These are phyloP conservation scores for Gavialis gangeticus DNA, from an alignment of 2,113 vertebrate genomes.

Conservation along the genomic window DNA sequence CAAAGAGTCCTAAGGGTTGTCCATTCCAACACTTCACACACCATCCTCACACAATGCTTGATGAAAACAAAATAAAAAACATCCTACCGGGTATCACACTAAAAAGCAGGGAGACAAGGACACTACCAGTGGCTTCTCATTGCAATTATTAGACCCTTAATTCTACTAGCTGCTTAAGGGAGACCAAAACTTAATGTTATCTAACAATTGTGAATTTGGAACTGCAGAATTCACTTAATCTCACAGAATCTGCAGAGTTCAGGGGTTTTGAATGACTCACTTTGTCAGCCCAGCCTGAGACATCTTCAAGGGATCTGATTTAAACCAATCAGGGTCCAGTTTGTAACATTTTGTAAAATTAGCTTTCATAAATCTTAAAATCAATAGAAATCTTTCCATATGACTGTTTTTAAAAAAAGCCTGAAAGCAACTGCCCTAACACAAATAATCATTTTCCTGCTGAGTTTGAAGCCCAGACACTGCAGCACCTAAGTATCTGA, in stretches of 20 bases:
- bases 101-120: too few species aligned
- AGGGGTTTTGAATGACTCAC: neutral
- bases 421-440: neutral
- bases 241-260: neutral
- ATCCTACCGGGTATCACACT: too few species aligned
- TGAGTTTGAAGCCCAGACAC: neutral
- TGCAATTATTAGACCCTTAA: too few species aligned
- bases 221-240: too few species aligned
- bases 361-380: neutral
- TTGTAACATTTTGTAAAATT: neutral
- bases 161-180: too few species aligned
- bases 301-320: neutral
- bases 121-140: too few species aligned
- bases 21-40: too few species aligned
- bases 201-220: too few species aligned
- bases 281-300: neutral
- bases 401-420: neutral
- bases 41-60: too few species aligned
- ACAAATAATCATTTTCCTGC: neutral
- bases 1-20: too few species aligned
- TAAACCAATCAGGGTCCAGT: conserved; percentile 8
- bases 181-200: too few species aligned
- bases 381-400: neutral
- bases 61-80: too few species aligned
- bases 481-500: neutral